Evolutionary conservation across 1,140 invertebrate genomes (phyloP).

Genomic region (Nasonia vitripennis): DNA sequence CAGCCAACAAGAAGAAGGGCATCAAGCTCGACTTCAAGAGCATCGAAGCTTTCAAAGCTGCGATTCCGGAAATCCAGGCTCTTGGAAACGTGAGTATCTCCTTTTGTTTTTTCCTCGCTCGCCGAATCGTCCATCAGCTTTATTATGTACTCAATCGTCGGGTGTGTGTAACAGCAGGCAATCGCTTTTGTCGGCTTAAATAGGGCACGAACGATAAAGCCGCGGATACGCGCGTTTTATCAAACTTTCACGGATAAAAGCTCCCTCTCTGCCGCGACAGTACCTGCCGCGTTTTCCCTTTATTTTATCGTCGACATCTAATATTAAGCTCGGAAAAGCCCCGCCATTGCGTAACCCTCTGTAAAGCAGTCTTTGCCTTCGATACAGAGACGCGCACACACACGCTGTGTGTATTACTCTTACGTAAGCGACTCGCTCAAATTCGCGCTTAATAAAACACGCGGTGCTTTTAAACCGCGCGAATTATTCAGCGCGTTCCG

Average conservation of each 20-base stretch:
- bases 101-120: background rate
- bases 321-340: background rate
- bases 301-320: conserved; percentile 7
- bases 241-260: conserved; percentile 10
- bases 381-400: background rate
- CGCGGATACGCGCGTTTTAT: background rate
- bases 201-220: background rate
- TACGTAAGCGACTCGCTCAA: background rate
- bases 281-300: background rate
- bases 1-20: conserved; percentile 79
- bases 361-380: background rate
- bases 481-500: too few relatives aligned
- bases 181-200: background rate
- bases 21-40: conserved; percentile 94
- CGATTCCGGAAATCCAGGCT: conserved; percentile 76
- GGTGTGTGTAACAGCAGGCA: background rate
- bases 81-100: conserved; percentile 18
- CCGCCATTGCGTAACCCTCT: background rate
- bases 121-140: background rate
- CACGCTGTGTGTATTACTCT: background rate
- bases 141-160: background rate
- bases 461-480: too few relatives aligned
- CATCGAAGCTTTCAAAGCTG: conserved; percentile 84
- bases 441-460: too few relatives aligned
- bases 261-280: background rate